Evolutionary conservation across 2,888 invertebrate species (phyloP).

Genomic region (Aelia acuminata): DNA sequence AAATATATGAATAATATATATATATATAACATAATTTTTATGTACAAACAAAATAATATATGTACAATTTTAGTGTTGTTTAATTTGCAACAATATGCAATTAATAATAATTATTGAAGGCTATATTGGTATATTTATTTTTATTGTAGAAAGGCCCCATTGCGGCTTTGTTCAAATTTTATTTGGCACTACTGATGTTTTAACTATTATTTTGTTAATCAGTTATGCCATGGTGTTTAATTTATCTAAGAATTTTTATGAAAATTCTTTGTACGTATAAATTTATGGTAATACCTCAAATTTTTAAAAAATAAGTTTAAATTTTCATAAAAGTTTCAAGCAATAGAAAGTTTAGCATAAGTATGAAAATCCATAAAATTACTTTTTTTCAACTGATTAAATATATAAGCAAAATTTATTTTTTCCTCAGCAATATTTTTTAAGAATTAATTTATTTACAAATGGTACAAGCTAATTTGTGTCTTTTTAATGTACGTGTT

Average conservation of each 20-base stretch:
- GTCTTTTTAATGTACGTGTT: constrained; percentile 35
- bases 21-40: constrained; percentile 54
- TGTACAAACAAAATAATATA: constrained; percentile 58
- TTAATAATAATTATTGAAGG: constrained; percentile 48
- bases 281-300: constrained; percentile 32
- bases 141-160: constrained; percentile 57
- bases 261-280: constrained; percentile 30
- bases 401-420: constrained; percentile 29
- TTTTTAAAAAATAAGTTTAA: constrained; percentile 30
- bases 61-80: constrained; percentile 53
- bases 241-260: background rate
- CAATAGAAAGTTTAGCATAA: constrained; percentile 41
- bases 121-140: constrained; percentile 54
- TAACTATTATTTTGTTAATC: constrained; percentile 54
- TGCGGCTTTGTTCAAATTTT: constrained; percentile 49
- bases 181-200: constrained; percentile 56
- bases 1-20: constrained; percentile 34
- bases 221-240: constrained; percentile 53
- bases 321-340: constrained; percentile 32
- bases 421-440: background rate
- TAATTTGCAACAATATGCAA: constrained; percentile 52
- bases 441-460: constrained; percentile 36
- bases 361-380: constrained; percentile 31
- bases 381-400: constrained; percentile 26
- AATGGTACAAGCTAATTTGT: constrained; percentile 38